Base-by-base conservation (phyloP, 1,140 invertebrate genomes). In the Cotesia chilonis region DNA sequence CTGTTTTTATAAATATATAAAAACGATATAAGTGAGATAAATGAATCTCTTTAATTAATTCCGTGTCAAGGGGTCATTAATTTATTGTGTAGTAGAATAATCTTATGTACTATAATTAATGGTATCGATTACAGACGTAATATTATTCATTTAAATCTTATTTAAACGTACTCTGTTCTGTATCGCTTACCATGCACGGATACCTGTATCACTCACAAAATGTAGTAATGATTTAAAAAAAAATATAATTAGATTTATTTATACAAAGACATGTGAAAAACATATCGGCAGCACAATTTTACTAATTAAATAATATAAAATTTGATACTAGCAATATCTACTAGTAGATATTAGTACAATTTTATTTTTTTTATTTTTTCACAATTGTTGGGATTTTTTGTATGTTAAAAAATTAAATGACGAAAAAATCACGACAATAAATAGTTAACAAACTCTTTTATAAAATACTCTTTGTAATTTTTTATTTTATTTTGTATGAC, bases 171-270 rank as follows among this genome's bases (percentile, higher is more conserved):
- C 5, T 55, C 10, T 5, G 54, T 14, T n/a, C n/a, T 14, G 5
- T 55, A 55, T 47, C 41, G 41, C 10, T 47, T 55, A n/a, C 47
- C 28, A n/a, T 57, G 66, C 66, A 68, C 66, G 57, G 35, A 37
- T 54, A 54, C 35, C 66, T 68, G 66, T 38, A 68, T 57, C 52
- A 57, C 52, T 68, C 66, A 57, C 66, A 38, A 17, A 67, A 36
- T 35, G 5, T 37, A 28, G 37, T 28, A 28, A n/a, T 5, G 17
- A 17, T 37, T 35, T 67, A 38, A 10, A 47, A 12, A 28, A 65
- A 38, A 5, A 36, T 65, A 59, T 36, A 9, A 47, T 47, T 47
- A 47, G 41, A 47, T 47, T 47, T 47, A 47, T 47, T 47, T 47
- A 47, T 9, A 47, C 10, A 6, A 6, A 47, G 5, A 10, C 41